Evolutionary conservation across 1,140 invertebrate genomes (phyloP).

Genomic region (Monochamus saltuarius): DNA sequence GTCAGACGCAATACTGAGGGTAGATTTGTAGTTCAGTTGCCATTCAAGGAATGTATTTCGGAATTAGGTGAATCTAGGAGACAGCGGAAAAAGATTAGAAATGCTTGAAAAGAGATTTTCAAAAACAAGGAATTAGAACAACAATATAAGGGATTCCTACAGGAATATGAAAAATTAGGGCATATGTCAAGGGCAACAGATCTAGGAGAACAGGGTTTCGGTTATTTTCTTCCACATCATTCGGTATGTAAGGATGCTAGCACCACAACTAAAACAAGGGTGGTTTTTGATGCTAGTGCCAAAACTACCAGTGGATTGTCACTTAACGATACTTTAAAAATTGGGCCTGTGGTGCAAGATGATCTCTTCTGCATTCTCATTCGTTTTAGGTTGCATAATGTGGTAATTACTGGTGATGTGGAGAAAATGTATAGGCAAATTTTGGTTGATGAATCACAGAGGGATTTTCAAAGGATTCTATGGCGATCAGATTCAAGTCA

Average conservation of each 20-base stretch:
- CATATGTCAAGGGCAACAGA: too few relatives aligned
- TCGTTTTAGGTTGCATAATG: conserved; percentile 40
- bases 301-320: conserved; percentile 28
- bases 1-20: background rate
- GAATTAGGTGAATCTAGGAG: too few relatives aligned
- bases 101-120: too few relatives aligned
- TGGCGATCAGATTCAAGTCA: conserved; percentile 35
- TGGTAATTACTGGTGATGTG: conserved; percentile 50
- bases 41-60: background rate
- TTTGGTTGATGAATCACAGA: conserved; percentile 26
- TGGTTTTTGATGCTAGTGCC: conserved; percentile 47
- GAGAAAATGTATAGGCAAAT: conserved; percentile 52
- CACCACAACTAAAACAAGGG: conserved; percentile 41
- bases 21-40: background rate
- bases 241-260: conserved; percentile 5
- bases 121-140: too few relatives aligned
- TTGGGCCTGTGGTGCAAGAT: conserved; percentile 42
- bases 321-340: conserved; percentile 37
- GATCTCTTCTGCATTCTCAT: conserved; percentile 43
- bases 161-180: too few relatives aligned
- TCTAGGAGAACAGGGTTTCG: background rate
- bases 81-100: too few relatives aligned
- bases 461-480: conserved; percentile 42
- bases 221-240: background rate
- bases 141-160: too few relatives aligned